phyloP scores from a whole-genome alignment of 2,113 vertebrate species.

The Recurvirostra avosetta region DNA sequence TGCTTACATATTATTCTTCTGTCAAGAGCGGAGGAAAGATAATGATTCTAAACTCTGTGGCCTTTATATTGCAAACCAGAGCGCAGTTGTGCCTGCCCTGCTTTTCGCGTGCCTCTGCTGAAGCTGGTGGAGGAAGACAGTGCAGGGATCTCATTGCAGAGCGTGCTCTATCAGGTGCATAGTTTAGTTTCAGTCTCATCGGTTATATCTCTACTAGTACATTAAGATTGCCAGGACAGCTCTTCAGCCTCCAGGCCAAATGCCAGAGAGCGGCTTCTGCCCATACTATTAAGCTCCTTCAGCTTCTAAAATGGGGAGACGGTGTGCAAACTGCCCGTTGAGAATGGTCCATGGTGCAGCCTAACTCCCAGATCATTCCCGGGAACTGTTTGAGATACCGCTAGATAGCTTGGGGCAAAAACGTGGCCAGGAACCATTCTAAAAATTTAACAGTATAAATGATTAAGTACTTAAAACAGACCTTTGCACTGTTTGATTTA shows the following conservation, averaged over 20 bases:
- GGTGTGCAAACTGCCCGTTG: background rate
- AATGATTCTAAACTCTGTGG: background rate
- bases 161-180: background rate
- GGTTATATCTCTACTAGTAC: background rate
- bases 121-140: background rate
- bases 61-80: background rate
- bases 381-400: background rate
- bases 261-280: background rate
- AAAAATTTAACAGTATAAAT: background rate
- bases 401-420: background rate
- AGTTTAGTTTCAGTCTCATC: background rate
- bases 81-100: background rate
- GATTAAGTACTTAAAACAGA: background rate
- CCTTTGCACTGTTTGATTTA: background rate
- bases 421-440: background rate
- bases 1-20: background rate
- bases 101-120: background rate
- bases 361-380: background rate
- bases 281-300: background rate
- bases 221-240: background rate
- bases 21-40: background rate
- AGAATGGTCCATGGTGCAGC: background rate
- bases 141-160: background rate
- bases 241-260: background rate
- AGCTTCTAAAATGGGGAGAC: background rate